Conservation (phyloP, 1,140 invertebrate species). For the Conus betulinus region DNA sequence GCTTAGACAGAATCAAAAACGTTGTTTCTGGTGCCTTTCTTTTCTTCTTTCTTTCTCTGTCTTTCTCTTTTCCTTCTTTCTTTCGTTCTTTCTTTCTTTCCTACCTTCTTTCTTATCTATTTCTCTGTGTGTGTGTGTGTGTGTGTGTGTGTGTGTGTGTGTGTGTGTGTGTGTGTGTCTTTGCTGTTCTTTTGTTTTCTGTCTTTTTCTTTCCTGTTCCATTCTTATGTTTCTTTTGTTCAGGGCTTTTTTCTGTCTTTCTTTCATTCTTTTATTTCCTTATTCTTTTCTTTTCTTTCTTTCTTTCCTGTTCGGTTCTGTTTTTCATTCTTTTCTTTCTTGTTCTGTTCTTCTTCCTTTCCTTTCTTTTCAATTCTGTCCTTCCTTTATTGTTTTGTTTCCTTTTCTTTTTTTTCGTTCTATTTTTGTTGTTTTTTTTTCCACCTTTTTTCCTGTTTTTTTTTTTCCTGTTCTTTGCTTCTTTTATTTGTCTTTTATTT, state of each 20-base stretch:
- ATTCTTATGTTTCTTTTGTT: too few species aligned
- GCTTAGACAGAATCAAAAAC: too few species aligned
- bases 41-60: too few species aligned
- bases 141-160: too few species aligned
- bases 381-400: slow-evolving; percentile 2
- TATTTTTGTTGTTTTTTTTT: not conserved
- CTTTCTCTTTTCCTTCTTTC: not conserved
- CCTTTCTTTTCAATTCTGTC: not conserved
- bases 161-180: too few species aligned
- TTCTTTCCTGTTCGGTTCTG: not conserved
- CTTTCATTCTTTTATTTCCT: not conserved
- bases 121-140: too few species aligned
- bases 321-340: not conserved
- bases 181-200: too few species aligned
- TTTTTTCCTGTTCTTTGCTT: not conserved
- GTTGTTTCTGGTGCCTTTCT: too few species aligned
- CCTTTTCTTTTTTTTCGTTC: not conserved
- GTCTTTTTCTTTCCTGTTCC: too few species aligned
- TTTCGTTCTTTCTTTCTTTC: not conserved
- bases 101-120: too few species aligned
- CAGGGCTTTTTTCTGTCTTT: not conserved
- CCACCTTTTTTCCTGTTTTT: not conserved
- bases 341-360: not conserved
- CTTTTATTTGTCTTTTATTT: too few species aligned
- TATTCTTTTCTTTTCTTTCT: not conserved